A percentile compares a stretch with the other conserved stretches of the same genome.
Evolutionary conservation across 1,140 invertebrate species (phyloP).

Genomic region (Ylistrum balloti): DNA sequence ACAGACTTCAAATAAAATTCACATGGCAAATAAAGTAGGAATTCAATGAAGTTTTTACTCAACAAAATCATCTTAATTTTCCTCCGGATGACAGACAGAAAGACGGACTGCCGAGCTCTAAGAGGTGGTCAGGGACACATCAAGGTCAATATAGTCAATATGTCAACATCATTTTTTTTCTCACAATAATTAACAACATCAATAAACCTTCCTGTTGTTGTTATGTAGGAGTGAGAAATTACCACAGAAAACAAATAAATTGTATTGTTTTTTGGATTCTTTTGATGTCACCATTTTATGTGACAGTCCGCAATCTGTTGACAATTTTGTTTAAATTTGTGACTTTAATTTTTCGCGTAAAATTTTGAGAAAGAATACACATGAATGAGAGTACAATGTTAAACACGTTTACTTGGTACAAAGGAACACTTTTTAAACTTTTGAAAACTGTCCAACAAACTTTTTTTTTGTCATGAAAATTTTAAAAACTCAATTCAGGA

Average conservation of each 20-base stretch:
- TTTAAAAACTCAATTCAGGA: too few species aligned
- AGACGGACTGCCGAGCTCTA: background rate
- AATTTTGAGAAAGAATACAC: too few species aligned
- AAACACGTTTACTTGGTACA: too few species aligned
- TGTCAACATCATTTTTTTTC: background rate
- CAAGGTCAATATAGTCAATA: constrained; percentile 20
- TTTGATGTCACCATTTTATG: background rate
- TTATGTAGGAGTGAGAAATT: background rate
- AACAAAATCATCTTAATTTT: constrained; percentile 30
- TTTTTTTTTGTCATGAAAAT: background rate
- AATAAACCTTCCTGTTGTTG: constrained; percentile 41
- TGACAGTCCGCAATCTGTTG: constrained; percentile 3
- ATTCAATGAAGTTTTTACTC: background rate
- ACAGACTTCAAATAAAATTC: background rate
- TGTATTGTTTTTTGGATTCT: background rate
- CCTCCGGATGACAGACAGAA: background rate
- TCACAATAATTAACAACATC: background rate
- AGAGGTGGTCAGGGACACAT: background rate
- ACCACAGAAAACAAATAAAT: constrained; percentile 5
- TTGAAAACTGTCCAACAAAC: background rate
- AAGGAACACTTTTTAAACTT: background rate
- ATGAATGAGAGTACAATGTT: too few species aligned
- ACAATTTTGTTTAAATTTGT: background rate
- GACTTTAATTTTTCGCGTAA: too few species aligned
- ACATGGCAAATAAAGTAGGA: constrained; percentile 34